These are phyloP conservation scores for Leptopilina boulardi DNA, from an alignment of 1,140 invertebrate species.

Conservation along the genomic window DNA sequence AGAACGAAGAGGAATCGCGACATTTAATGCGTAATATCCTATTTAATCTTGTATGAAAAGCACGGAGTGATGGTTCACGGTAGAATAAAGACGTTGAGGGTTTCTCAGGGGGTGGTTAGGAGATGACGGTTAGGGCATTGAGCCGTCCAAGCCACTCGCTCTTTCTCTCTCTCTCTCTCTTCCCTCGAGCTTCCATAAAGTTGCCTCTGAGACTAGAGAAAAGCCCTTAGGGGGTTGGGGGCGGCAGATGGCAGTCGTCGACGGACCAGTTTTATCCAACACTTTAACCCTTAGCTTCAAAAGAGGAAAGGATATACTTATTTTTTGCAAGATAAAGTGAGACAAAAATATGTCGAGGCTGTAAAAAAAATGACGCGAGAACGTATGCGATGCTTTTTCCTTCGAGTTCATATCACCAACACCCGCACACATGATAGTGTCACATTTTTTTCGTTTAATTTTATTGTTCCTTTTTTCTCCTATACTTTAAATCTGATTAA, in stretches of 20 bases:
- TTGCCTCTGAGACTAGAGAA: slow-evolving; percentile 50
- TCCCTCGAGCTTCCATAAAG: slow-evolving; percentile 39
- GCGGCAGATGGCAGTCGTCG: slow-evolving; percentile 61
- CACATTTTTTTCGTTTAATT: background rate
- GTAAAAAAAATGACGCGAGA: background rate
- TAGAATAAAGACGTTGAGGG: slow-evolving; percentile 53
- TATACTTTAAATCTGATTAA: too few species aligned
- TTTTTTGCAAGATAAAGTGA: background rate
- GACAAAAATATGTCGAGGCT: background rate
- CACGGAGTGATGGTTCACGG: slow-evolving; percentile 51
- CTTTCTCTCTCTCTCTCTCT: too few species aligned
- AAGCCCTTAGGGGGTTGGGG: slow-evolving; percentile 52
- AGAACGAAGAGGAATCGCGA: slow-evolving; percentile 52
- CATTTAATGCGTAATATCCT: slow-evolving; percentile 70
- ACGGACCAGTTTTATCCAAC: slow-evolving; percentile 47
- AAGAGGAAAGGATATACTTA: slow-evolving; percentile 19
- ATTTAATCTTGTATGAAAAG: slow-evolving; percentile 71
- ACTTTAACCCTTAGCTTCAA: slow-evolving; percentile 40
- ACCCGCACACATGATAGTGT: slow-evolving; percentile 12
- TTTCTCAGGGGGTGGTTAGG: slow-evolving; percentile 49
- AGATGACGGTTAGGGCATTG: slow-evolving; percentile 55
- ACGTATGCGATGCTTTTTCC: too few species aligned
- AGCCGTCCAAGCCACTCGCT: slow-evolving; percentile 63
- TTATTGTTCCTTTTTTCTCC: too few species aligned
- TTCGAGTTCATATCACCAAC: background rate